Evolutionary conservation across 2,888 invertebrate genomes (phyloP), one percentile per base, ranked within the genome.

Genomic region (Neoscelio sp.): DNA sequence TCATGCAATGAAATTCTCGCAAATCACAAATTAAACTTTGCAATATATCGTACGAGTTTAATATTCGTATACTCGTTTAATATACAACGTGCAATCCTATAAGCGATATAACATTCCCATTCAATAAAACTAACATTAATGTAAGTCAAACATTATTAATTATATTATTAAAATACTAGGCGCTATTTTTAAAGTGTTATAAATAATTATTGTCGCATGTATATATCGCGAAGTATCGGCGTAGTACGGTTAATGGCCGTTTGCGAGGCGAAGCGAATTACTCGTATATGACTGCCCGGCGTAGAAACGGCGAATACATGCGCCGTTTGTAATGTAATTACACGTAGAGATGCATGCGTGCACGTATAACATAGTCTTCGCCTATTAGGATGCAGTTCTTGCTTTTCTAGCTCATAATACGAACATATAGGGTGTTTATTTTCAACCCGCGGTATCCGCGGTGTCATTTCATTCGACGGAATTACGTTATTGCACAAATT

Each of bases 231-330:
- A 13, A 42, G 44, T 52, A 62, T 52, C 30, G 44, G 46, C 52
- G 62, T 60, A 76, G 68, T 35, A 50, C 60, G 67, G 75, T 65
- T 75, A 76, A 68, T 62, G 68, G 54, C 60, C 67, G 67, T 40
- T 23, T 33, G 60, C 54, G 67, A 75, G 52, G 75, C 67, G 67
- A 58, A 67, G 54, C 60, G 75, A 75, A 75, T 75, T 48, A 62
- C 60, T 67, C 67, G 38, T 58, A 68, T 54, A 54, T 54, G 56
- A 48, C 42, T 42, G 60, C 42, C 17, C 44, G 44, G 52, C 52
- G 50, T 2, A 50, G 52, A 17, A 38, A 35, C 17, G 5, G 18
- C 52, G 52, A 65, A 46, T 56, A 56, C 56, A 56, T 56, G 44
- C 71, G 23, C 50, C 52, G 52, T 20, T 30, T 12, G 67, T 67